phyloP scores from a whole-genome alignment of 2,113 vertebrate species.

The Cariama cristata region DNA sequence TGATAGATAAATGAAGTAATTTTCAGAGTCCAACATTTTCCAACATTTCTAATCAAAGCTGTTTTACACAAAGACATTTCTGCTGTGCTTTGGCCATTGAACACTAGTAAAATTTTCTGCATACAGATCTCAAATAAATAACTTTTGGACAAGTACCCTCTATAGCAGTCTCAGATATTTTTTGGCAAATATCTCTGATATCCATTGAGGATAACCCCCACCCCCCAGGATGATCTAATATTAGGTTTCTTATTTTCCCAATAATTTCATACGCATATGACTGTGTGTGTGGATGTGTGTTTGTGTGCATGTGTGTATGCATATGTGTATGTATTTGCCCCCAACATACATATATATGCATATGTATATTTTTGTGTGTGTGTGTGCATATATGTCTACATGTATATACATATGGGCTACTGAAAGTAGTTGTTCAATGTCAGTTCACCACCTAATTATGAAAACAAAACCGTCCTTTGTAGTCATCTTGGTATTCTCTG shows the following conservation, averaged over 20 bases:
- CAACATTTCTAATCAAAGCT: not conserved
- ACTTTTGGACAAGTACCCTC: not conserved
- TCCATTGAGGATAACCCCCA: rapidly evolving
- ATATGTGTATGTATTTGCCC: not conserved
- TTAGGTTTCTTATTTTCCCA: not conserved
- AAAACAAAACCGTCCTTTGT: not conserved
- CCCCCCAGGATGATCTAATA: not conserved
- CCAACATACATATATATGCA: not conserved
- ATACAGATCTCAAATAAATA: not conserved
- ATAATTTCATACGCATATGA: not conserved
- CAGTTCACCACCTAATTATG: not conserved
- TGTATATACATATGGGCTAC: not conserved
- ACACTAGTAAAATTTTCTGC: not conserved
- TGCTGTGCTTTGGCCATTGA: not conserved
- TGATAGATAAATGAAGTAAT: not conserved
- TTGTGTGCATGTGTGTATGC: not conserved
- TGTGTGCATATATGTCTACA: not conserved
- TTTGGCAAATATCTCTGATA: not conserved
- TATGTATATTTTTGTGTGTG: not conserved
- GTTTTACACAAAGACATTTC: not conserved
- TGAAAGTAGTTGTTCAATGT: not conserved
- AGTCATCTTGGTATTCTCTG: not conserved
- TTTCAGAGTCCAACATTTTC: not conserved
- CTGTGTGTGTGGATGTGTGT: rapidly evolving
- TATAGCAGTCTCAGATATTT: not conserved